phyloP scores from a whole-genome alignment of 2,888 invertebrate species.

The Caenorhabditis japonica region DNA sequence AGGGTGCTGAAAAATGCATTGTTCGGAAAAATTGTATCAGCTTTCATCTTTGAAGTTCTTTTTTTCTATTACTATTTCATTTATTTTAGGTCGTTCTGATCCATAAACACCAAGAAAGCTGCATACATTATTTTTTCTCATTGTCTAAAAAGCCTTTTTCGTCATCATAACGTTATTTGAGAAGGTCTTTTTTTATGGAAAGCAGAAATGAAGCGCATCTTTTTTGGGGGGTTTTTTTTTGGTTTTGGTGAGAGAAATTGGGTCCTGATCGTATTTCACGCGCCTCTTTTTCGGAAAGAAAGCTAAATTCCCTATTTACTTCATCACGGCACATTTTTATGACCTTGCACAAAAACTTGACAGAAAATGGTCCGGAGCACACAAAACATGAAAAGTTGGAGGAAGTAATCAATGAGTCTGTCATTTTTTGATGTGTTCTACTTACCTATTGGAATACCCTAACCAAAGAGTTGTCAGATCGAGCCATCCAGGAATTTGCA shows the following conservation, averaged over 20 bases:
- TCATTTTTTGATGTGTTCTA: constrained; percentile 10
- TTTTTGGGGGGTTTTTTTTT: constrained; percentile 6
- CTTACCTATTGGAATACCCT: constrained; percentile 88
- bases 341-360: no score
- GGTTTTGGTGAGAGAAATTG: constrained; percentile 1
- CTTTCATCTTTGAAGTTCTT: background rate
- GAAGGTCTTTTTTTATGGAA: constrained; percentile 14
- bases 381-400: no score
- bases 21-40: background rate
- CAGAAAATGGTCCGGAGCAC: no score
- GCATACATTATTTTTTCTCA: background rate
- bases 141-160: constrained; percentile 4
- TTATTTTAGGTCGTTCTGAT: no score
- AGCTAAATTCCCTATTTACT: no score
- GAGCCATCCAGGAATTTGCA: constrained; percentile 69
- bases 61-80: background rate
- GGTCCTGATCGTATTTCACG: constrained; percentile 28
- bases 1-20: constrained; percentile 79
- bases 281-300: no score
- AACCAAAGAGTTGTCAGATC: constrained; percentile 83
- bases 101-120: background rate
- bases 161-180: constrained; percentile 40
- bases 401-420: background rate
- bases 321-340: no score
- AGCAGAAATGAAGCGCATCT: background rate